Base-by-base conservation (phyloP, 2,797 vertebrate species). In the Darevskia nairensis region DNA sequence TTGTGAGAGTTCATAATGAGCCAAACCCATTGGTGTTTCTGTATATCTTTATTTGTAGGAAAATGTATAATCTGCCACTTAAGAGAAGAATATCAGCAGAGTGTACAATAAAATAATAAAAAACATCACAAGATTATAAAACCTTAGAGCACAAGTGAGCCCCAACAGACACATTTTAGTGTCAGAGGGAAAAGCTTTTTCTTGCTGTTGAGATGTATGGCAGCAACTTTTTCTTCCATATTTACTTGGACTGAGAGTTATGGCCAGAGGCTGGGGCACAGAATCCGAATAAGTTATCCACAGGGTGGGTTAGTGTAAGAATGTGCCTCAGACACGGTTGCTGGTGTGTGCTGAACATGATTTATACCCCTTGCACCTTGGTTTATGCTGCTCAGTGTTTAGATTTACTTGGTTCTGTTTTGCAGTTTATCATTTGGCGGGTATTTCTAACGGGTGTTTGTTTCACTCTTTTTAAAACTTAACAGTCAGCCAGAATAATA, bases 331-430 rank as follows among this genome's bases (percentile, higher is more conserved):
- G 91, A 80, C 29, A 39, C 86, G 69, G 8, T 71, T 59, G 84
- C 75, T 81, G 78, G 80, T 50, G 2, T n/a, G 29, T 71, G n/a
- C 61, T 50, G 71, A 46, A 0, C 10, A 29, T 61, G 88, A 92
- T 92, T 92, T 90, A 82, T 90, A 15, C 32, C 66, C 61, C 32
- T 84, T 89, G 88, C 69, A 80, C 80, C 35, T 39, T 11, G 55
- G 41, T 84, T 88, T 87, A 76, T 8, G 2, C 76, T 41, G 84
- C 85, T 91, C 84, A 35, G 90, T 91, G 89, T 92, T 89, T 82
- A 90, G 80, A 89, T 64, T 87, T 90, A 90, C 92, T 93, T 94
- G 90, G 66, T 84, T 82, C 84, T 10, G 46, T 89, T 92, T 79
- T 82, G 23, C 55, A 69, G 55, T 74, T 94, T 94, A 90, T 90